Percentiles rank a stretch among this genome's conserved stretches.
Conservation (phyloP, 1,140 invertebrate genomes). For the Akabosia matsudoensis region DNA sequence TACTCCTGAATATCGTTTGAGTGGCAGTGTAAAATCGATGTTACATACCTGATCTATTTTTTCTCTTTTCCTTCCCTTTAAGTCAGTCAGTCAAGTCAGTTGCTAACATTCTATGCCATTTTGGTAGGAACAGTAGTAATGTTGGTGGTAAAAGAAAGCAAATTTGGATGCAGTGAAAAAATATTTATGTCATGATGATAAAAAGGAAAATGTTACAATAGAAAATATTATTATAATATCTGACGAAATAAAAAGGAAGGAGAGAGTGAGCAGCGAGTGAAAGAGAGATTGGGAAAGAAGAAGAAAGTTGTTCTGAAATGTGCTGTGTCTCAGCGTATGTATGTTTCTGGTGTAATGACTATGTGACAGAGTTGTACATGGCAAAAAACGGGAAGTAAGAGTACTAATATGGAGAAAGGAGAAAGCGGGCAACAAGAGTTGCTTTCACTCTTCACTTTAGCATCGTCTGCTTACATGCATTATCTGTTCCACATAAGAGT, state of each 20-base stretch:
- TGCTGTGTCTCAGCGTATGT: no score
- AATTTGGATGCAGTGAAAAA: not conserved
- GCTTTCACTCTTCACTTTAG: not conserved
- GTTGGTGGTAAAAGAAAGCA: no score
- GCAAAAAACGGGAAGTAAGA: no score
- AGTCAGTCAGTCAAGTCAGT: not conserved
- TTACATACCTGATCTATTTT: not conserved
- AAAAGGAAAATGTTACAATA: conserved; percentile 7
- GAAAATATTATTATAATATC: conserved; percentile 17
- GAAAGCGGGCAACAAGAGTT: not conserved
- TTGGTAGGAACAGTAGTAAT: not conserved
- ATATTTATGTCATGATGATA: conserved; percentile 22
- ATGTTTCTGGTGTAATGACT: not conserved
- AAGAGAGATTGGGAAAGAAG: not conserved
- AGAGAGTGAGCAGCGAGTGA: not conserved
- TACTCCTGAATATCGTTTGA: not conserved
- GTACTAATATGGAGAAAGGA: no score
- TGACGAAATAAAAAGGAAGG: conserved; percentile 4
- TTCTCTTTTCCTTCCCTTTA: not conserved
- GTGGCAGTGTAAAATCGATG: not conserved
- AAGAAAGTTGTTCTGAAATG: not conserved
- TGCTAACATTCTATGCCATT: not conserved
- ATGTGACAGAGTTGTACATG: not conserved
- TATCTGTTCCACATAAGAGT: no score
- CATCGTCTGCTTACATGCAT: no score